Conservation (phyloP, 2,888 invertebrate species). For the Polyommatus iphigenia region DNA sequence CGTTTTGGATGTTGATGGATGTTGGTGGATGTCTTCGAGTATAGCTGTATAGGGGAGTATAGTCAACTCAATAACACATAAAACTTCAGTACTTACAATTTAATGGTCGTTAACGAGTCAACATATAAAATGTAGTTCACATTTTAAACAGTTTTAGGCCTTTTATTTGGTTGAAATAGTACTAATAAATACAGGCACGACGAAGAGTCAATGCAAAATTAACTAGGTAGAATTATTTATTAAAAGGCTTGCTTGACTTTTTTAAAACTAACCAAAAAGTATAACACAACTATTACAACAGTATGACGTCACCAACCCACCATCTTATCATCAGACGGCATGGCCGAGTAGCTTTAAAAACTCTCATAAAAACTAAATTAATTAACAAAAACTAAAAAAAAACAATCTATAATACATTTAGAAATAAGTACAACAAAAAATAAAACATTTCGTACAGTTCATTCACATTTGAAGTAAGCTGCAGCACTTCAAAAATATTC, state of each 20-base stretch:
- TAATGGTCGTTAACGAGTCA: constrained; percentile 29
- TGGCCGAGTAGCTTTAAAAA: background rate
- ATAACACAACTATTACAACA: background rate
- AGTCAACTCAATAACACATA: background rate
- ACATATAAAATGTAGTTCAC: constrained; percentile 14
- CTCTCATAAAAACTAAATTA: background rate
- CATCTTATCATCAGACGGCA: background rate
- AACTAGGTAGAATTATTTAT: background rate
- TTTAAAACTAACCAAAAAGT: background rate
- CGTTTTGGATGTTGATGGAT: no score
- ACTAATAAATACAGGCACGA: background rate
- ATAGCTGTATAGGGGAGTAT: background rate
- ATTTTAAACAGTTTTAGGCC: constrained; percentile 21
- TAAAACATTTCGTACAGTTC: background rate
- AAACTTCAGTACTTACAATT: background rate
- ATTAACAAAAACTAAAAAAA: constrained; percentile 19
- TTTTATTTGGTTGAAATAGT: constrained; percentile 15
- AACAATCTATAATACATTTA: background rate
- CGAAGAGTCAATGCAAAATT: background rate
- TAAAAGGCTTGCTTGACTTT: background rate
- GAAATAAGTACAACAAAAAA: constrained; percentile 13
- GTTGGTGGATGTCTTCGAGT: background rate
- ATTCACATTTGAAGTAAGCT: background rate
- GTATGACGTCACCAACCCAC: background rate
- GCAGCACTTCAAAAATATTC: background rate